Base-by-base conservation (phyloP, 1,140 invertebrate species). In the Drosophila navojoa region DNA sequence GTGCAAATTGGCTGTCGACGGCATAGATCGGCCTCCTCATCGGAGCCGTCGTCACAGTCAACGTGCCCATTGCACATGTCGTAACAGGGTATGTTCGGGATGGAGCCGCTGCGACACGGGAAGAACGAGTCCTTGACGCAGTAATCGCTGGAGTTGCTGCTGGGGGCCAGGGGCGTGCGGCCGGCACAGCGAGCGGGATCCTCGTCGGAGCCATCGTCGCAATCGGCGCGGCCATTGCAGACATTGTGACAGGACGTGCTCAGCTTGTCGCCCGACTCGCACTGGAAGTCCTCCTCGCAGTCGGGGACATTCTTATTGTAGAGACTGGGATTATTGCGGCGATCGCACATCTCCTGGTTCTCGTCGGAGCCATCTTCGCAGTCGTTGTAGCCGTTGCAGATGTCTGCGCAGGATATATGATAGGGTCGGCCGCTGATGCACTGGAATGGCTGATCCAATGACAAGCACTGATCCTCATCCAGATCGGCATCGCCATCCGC, bases 361-460 rank as follows among this genome's bases (percentile, higher is more conserved):
- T 77, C 75, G 60, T 77, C 75, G 22, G 71, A 77, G 32, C 22
- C 60, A 22, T 77, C 75, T 2, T 35, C 35, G 44, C 75, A 77
- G 10, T 77, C 19, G 7, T 11, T 22, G 0, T 3, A 1, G 0
- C 55, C 44, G 19, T 77, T 45, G 71, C 76, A 77, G 5, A 71
- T 25, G 0, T 55, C 7, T 1, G 32, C 9, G 59, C 75, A 77
- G 0, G 3, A 6, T 4, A 63, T 59, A 9, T 11, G 0, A 10
- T n/a, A 69, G 0, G 57, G 63, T 11, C 25, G 49, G 13, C 75
- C 71, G 38, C 64, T 72, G 5, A 16, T 27, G 47, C 75, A 77
- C 16, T 35, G 7, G n/a, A 69, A 77, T 0, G 0, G 1, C 3
- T 52, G 38, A 1, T 47, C n/a, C 13, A 27, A n/a, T 2, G 38